phyloP scores from a whole-genome alignment of 2,113 vertebrate species.

The Hypomesus transpacificus region DNA sequence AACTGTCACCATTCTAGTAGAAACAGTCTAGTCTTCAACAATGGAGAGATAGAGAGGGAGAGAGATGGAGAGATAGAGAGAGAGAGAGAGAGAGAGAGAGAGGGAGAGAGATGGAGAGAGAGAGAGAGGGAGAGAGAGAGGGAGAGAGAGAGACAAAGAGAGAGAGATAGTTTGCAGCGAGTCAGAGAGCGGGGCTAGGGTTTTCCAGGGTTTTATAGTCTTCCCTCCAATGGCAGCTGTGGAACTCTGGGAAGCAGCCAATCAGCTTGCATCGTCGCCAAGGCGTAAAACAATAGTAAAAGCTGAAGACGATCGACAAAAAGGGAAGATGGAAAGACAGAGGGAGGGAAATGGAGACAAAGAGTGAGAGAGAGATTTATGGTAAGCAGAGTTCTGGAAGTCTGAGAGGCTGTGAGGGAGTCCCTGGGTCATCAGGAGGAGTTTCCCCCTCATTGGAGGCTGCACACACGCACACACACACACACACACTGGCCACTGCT shows the following conservation, averaged over 20 bases:
- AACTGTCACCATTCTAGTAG: no score
- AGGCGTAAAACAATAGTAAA: conserved; percentile 14
- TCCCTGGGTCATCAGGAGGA: conserved; percentile 5
- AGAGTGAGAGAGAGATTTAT: conserved; percentile 4
- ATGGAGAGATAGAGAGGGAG: background rate
- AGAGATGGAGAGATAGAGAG: conserved; percentile 16
- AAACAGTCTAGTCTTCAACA: no score
- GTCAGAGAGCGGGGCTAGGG: conserved; percentile 39
- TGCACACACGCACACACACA: no score
- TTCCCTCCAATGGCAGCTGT: conserved; percentile 29
- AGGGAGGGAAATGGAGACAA: background rate
- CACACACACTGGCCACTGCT: conserved; percentile 16
- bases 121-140: conserved; percentile 1
- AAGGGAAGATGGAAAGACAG: background rate
- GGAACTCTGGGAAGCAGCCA: conserved; percentile 13
- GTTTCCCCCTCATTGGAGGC: background rate
- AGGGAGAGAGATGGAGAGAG: background rate
- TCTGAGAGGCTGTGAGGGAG: background rate
- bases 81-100: background rate
- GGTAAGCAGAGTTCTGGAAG: background rate
- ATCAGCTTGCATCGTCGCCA: conserved; percentile 9
- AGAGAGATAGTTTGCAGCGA: conserved; percentile 17
- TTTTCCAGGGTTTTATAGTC: conserved; percentile 27
- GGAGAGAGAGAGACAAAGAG: conserved; percentile 6
- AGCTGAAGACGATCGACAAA: background rate